A percentile compares a stretch with the other conserved stretches of the same genome.
phyloP scores from a whole-genome alignment of 2,113 vertebrate species.

The Jaculus jaculus region DNA sequence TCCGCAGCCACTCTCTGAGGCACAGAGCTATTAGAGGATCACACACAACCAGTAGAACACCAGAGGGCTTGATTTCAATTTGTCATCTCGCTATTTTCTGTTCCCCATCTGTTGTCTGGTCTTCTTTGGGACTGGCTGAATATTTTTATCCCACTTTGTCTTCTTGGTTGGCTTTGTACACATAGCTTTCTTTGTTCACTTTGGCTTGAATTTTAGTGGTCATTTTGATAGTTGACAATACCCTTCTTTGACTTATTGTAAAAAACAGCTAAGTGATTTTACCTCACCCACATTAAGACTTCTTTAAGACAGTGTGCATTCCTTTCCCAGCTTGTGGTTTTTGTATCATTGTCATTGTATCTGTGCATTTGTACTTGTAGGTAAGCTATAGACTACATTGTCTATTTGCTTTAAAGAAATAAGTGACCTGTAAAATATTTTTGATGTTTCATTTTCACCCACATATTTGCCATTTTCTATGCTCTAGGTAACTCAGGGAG shows the following conservation, averaged over 20 bases:
- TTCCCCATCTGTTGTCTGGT: neutral
- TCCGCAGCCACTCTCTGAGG: neutral
- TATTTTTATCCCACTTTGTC: neutral
- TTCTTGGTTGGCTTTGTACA: neutral
- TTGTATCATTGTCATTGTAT: too few species aligned
- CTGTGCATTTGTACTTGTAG: neutral
- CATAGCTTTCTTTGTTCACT: neutral
- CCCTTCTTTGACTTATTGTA: neutral
- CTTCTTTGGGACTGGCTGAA: neutral
- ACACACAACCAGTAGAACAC: neutral
- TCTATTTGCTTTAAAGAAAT: neutral
- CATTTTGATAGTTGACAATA: neutral
- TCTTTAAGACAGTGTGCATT: fast-evolving
- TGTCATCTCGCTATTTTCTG: neutral
- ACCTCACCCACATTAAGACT: fast-evolving
- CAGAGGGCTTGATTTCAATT: neutral
- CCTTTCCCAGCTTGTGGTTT: neutral
- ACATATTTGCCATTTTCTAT: neutral
- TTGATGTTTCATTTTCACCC: neutral
- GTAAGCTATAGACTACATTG: fast-evolving
- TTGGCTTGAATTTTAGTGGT: neutral
- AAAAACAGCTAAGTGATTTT: neutral
- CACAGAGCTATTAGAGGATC: neutral
- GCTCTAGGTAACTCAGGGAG: neutral
- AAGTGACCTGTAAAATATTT: neutral